Evolutionary conservation across 2,888 invertebrate species (phyloP).

Genomic region (Agonopterix subpropinquella): DNA sequence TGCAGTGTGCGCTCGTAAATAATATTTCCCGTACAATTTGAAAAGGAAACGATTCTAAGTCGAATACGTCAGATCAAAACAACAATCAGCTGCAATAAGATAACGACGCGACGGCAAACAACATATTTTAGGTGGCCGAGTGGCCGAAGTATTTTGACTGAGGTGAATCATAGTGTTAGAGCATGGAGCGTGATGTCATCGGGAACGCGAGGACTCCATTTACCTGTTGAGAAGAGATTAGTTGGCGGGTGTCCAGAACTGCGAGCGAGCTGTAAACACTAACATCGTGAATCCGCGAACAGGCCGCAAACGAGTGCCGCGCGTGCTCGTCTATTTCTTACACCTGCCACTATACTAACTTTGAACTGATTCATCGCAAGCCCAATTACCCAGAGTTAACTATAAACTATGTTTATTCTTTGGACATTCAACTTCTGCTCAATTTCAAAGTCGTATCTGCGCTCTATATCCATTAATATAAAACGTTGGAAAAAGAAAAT

Average conservation of each 20-base stretch:
- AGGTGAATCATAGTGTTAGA: slow-evolving; percentile 52
- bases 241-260: slow-evolving; percentile 56
- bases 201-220: slow-evolving; percentile 44
- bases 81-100: slow-evolving; percentile 21
- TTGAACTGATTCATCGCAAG: slow-evolving; percentile 15
- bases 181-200: slow-evolving; percentile 54
- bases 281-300: slow-evolving; percentile 6
- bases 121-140: slow-evolving; percentile 27
- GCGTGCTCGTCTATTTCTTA: slow-evolving; percentile 26
- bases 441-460: slow-evolving; percentile 10
- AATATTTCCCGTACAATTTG: slow-evolving; percentile 1
- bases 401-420: slow-evolving; percentile 14
- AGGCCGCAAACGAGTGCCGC: slow-evolving; percentile 17
- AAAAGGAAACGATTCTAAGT: not conserved
- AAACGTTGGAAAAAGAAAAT: slow-evolving; percentile 8
- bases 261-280: slow-evolving; percentile 13
- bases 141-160: slow-evolving; percentile 47
- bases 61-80: not conserved
- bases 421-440: slow-evolving; percentile 12
- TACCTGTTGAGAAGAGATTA: slow-evolving; percentile 64
- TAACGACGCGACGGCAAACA: slow-evolving; percentile 24
- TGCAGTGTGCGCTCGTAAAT: slow-evolving; percentile 2
- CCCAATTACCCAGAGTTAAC: slow-evolving; percentile 7
- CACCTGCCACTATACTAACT: slow-evolving; percentile 5
- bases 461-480: not conserved